phyloP scores from a whole-genome alignment of 2,113 vertebrate species.

The Podarcis cretensis region DNA sequence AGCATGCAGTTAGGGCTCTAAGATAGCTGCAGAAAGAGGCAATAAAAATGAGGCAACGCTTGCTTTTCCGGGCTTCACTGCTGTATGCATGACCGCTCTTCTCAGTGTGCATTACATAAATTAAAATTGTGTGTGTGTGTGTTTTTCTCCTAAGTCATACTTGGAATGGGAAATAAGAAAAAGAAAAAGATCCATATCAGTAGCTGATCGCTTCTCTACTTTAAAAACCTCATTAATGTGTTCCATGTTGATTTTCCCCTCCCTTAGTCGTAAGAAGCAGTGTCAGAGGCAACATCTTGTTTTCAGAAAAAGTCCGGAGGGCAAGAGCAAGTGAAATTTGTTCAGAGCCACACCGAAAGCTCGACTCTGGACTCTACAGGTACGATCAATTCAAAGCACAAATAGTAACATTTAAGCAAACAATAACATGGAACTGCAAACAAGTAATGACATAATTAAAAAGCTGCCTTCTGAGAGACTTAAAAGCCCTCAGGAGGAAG shows the following conservation, averaged over 20 bases:
- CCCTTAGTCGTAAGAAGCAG: constrained; percentile 62
- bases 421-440: constrained; percentile 53
- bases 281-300: constrained; percentile 60
- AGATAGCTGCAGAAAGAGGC: constrained; percentile 44
- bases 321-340: constrained; percentile 61
- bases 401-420: constrained; percentile 69
- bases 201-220: background rate
- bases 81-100: constrained; percentile 37
- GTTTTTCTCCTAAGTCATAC: constrained; percentile 54
- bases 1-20: constrained; percentile 39
- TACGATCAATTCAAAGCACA: constrained; percentile 58
- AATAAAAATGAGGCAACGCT: constrained; percentile 44
- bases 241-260: constrained; percentile 62
- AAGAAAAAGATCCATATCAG: constrained; percentile 31
- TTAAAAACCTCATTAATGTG: constrained; percentile 53
- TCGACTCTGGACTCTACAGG: constrained; percentile 48
- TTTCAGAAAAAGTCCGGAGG: constrained; percentile 56
- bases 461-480: constrained; percentile 45
- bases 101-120: constrained; percentile 54
- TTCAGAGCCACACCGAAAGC: constrained; percentile 48
- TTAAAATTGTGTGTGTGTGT: constrained; percentile 10
- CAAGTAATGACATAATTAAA: constrained; percentile 70
- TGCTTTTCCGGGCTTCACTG: constrained; percentile 23
- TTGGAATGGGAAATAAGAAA: constrained; percentile 47
- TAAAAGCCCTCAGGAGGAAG: constrained; percentile 32